Base-by-base conservation (phyloP, 2,888 invertebrate genomes). In the Brachyptera risi region DNA sequence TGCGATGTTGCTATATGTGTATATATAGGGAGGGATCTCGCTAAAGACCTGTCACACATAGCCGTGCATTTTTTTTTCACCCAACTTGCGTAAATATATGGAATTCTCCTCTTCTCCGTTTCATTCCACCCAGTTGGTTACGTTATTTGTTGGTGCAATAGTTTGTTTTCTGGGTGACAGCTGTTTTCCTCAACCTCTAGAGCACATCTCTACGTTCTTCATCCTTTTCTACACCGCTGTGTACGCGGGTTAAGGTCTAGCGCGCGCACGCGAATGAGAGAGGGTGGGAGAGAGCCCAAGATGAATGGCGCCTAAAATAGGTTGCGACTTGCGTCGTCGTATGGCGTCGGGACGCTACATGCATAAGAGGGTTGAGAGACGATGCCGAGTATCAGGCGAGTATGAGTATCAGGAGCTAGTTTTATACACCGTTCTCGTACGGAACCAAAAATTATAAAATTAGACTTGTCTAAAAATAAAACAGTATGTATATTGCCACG, bases 121-220 rank as follows among this genome's bases (percentile, higher is more conserved):
- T 11, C 31, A 31, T 31, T 31, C 31, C 31, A 11, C 5, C 7
- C 11, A 5, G 31, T 31, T 31, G 31, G 31, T 31, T 31, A 5
- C 11, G 31, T 11, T 31, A 23, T 47, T 47, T 47, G 47, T 24
- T 19, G 21, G 47, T 47, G 23, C 37, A 54, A 37, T 35, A 54
- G 21, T 54, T 37, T 35, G 54, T 54, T 54, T 11, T 47, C 24
- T 4, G 13, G 17, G 37, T 54, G 54, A 54, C 54, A 54, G 54
- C 54, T 54, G 54, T 54, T 54, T 37, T 37, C 21, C 35, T 54
- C 9, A 11, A 4, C 44, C 44, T 19, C 44, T 17, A 2, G n/a
- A 31, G 11, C 31, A 31, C 11, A 11, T 5, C 5, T 31, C 31
- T 31, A 31, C 11, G 7, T 11, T 31, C 31, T 31, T n/a, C 38